phyloP scores from a whole-genome alignment of 2,113 vertebrate genomes.

The Leuciscus idus region DNA sequence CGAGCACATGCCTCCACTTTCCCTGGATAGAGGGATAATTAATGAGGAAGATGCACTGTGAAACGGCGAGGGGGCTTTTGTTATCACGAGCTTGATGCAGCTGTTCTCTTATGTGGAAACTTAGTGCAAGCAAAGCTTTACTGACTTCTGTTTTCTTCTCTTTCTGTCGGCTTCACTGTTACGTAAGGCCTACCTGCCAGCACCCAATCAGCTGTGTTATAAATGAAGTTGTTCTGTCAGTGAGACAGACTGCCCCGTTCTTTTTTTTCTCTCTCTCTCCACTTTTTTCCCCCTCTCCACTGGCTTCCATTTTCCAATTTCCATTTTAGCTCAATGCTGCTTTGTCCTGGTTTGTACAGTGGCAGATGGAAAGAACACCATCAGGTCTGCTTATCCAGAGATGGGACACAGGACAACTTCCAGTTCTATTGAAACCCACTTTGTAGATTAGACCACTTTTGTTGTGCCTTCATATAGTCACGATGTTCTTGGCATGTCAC shows the following conservation, averaged over 20 bases:
- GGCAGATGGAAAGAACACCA: background rate
- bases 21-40: constrained; percentile 36
- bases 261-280: background rate
- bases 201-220: constrained; percentile 44
- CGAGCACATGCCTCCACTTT: background rate
- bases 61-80: background rate
- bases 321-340: constrained; percentile 31
- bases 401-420: background rate
- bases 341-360: constrained; percentile 21
- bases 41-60: constrained; percentile 20
- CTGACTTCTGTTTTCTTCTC: constrained; percentile 34
- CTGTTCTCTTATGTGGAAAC: constrained; percentile 26
- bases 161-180: background rate
- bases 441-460: background rate
- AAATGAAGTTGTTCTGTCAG: constrained; percentile 48
- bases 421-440: background rate
- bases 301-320: constrained; percentile 14
- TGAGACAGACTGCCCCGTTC: constrained; percentile 18
- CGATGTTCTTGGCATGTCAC: background rate
- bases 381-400: constrained; percentile 12
- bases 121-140: background rate
- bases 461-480: background rate
- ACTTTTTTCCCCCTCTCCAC: background rate
- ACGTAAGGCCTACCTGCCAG: constrained; percentile 27
- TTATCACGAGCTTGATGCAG: background rate